phyloP scores from a whole-genome alignment of 2,797 vertebrate genomes.

The Ispidina picta region DNA sequence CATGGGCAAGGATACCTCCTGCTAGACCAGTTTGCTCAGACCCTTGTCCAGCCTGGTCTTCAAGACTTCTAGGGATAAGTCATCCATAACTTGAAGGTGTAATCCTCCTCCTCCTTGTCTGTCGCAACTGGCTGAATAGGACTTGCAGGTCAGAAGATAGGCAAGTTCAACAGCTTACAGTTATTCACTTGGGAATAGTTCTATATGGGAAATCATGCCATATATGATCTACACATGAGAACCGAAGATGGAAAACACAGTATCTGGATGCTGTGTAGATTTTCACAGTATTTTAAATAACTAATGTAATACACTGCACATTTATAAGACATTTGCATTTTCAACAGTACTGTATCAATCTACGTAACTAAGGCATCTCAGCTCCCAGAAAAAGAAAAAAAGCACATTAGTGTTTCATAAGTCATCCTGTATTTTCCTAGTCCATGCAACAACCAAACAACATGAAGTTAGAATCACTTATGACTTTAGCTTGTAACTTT shows the following conservation, averaged over 20 bases:
- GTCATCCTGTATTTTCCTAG: neutral
- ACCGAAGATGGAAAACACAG: neutral
- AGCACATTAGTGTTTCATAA: neutral
- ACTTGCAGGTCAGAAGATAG: neutral
- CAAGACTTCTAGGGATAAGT: no score
- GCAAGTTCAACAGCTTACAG: neutral
- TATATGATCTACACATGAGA: neutral
- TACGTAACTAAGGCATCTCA: neutral
- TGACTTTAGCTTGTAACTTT: neutral
- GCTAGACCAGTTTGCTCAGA: no score
- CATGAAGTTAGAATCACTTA: conserved; percentile 23
- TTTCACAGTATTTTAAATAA: neutral
- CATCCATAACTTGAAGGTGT: neutral
- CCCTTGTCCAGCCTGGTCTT: no score
- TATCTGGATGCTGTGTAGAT: neutral
- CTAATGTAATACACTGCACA: neutral
- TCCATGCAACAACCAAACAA: conserved; percentile 18
- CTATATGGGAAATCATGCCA: neutral
- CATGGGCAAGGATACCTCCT: no score
- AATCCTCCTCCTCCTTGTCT: neutral
- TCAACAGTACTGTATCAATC: neutral
- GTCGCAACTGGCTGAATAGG: neutral
- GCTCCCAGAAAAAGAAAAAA: neutral
- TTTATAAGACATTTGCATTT: neutral
- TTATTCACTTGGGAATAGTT: neutral